Base-by-base conservation (phyloP, 2,888 invertebrate species). In the Silvanus unidentatus region DNA sequence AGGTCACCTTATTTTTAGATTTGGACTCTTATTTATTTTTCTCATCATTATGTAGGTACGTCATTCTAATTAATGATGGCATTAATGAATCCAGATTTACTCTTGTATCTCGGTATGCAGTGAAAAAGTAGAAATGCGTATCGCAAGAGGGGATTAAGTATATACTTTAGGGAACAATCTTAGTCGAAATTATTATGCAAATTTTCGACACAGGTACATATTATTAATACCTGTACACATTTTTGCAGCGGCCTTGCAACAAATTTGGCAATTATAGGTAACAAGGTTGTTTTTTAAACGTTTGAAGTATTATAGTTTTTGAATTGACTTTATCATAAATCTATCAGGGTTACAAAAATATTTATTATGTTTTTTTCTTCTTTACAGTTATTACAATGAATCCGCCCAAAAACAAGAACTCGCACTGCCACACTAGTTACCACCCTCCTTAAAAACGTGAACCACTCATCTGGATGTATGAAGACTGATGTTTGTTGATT, bases 401-500 rank as follows among this genome's bases (percentile, higher is more conserved):
- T 37, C 37, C 9, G 37, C 37, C 37, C 37, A 37, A 37, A 15
- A 4, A 37, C 16, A 37, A 64, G 59, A 64, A 59, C 57, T 60
- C 71, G 13, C 32, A 71, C 70, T 71, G 70, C 70, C 71, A 70
- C 70, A 63, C 59, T 59, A 71, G 71, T 71, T 71, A 71, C 71
- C 71, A 65, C 59, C 66, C 46, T 51, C 50, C 48, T 2, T 14
- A 39, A 2, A 39, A 27, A 22, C 35, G 37, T 12, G n/a, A 55
- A 56, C 60, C 66, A 63, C 61, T 60, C 59, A 65, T 63, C 65
- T 63, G 69, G 68, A 69, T 68, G 66, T 64, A 65, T 63, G 63
- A 71, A 71, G 71, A 71, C 71, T 71, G 71, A 71, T 69, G 67
- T 66, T 70, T 71, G 68, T 70, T 71, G 68, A 66, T 70, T 68